Evolutionary conservation across 2,797 vertebrate genomes (phyloP).

Genomic region (Amphiprion clarkii): DNA sequence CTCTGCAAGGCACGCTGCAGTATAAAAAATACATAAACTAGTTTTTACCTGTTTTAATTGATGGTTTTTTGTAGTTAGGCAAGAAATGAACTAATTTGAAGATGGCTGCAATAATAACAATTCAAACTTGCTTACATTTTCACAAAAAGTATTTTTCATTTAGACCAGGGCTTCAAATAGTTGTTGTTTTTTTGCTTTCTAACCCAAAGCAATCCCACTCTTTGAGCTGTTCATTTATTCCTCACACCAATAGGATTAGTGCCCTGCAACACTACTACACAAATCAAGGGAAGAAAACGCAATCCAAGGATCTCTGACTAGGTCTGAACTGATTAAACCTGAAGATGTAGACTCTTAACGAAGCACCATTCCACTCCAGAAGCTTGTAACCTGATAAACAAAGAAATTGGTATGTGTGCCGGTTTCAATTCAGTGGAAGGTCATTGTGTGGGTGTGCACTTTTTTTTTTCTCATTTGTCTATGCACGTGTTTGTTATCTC

Average conservation of each 20-base stretch:
- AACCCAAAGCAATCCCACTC: conserved; percentile 21
- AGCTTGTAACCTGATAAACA: conserved; percentile 69
- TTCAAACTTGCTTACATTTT: conserved; percentile 54
- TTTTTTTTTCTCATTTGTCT: conserved; percentile 22
- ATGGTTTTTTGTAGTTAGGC: conserved; percentile 9
- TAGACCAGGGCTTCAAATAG: conserved; percentile 30
- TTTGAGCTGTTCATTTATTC: conserved; percentile 46
- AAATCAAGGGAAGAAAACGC: conserved; percentile 42
- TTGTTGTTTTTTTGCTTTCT: background rate
- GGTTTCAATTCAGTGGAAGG: conserved; percentile 51
- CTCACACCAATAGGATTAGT: conserved; percentile 51
- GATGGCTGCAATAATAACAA: conserved; percentile 74
- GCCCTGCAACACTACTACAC: conserved; percentile 19
- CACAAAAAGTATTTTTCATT: conserved; percentile 37
- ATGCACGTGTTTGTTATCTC: background rate
- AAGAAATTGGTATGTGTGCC: conserved; percentile 50
- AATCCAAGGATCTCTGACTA: conserved; percentile 47
- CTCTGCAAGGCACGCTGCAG: conserved; percentile 14
- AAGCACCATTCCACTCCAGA: conserved; percentile 52
- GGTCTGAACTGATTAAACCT: conserved; percentile 61
- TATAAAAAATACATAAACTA: conserved; percentile 27
- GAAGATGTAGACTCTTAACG: conserved; percentile 51
- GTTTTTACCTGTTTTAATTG: conserved; percentile 45
- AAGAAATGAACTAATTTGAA: conserved; percentile 47
- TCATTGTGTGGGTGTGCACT: conserved; percentile 47